Evolutionary conservation across 1,140 invertebrate species (phyloP).

Genomic region (Dolichoris vasculosae): DNA sequence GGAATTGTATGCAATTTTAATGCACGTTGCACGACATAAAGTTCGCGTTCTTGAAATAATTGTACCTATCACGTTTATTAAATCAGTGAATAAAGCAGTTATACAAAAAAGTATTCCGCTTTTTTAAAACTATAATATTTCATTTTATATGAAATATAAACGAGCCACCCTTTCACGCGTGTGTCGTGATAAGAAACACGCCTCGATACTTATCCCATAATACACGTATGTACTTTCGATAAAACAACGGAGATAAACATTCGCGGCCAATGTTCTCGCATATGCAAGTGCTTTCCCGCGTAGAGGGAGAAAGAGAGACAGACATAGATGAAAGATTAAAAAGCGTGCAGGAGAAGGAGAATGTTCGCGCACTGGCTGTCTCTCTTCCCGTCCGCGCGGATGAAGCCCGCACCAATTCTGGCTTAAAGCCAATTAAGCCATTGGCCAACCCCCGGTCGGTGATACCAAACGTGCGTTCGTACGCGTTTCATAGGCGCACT

Average conservation of each 20-base stretch:
- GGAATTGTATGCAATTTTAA: not conserved
- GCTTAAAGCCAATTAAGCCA: conserved; percentile 63
- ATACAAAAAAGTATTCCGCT: not conserved
- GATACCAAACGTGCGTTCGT: conserved; percentile 40
- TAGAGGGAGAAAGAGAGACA: no score
- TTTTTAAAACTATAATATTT: not conserved
- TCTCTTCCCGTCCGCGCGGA: no score
- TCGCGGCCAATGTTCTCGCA: conserved; percentile 28
- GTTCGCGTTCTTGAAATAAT: conserved; percentile 4
- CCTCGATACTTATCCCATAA: conserved; percentile 22
- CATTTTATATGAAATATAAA: not conserved
- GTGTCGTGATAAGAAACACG: conserved; percentile 28
- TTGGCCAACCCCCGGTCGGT: conserved; percentile 58
- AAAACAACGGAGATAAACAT: conserved; percentile 69
- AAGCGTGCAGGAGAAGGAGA: not conserved
- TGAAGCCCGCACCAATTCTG: conserved; percentile 61
- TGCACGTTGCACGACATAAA: not conserved
- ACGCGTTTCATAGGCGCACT: conserved; percentile 35
- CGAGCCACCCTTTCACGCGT: not conserved
- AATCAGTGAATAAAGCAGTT: not conserved
- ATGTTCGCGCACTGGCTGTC: not conserved
- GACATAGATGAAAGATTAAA: no score
- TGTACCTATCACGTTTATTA: not conserved
- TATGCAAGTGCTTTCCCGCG: not conserved
- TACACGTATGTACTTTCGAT: conserved; percentile 22